A percentile compares a stretch with the other conserved stretches of the same genome.
Evolutionary conservation across 2,113 vertebrate genomes (phyloP).

Genomic region (Rhabdornis inornatus): DNA sequence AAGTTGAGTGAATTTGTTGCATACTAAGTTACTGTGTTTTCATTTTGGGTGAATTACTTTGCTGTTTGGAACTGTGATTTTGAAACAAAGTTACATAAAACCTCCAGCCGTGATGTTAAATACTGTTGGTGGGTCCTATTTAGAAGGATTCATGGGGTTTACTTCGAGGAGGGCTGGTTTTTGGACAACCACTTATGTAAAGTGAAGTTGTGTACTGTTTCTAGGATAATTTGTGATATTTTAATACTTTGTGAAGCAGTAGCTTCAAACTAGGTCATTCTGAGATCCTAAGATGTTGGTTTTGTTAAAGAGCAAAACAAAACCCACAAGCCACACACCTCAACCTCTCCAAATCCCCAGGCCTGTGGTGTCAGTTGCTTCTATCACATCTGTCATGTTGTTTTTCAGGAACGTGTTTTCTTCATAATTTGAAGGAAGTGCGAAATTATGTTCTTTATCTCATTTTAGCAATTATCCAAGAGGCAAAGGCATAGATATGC

Average conservation of each 20-base stretch:
- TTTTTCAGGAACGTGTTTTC: not conserved
- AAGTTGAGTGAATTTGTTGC: not conserved
- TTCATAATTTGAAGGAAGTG: not conserved
- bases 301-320: not conserved
- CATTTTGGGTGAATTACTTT: not conserved
- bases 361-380: constrained; percentile 22
- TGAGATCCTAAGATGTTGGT: not conserved
- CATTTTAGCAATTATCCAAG: not conserved
- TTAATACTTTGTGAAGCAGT: not conserved
- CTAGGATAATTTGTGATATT: not conserved
- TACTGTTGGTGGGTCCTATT: not conserved
- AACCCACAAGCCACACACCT: not conserved
- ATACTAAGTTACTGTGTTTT: not conserved
- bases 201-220: not conserved
- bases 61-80: not conserved
- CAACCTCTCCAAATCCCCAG: not conserved
- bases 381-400: not conserved
- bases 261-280: not conserved
- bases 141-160: not conserved
- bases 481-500: not conserved
- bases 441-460: not conserved
- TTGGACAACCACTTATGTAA: not conserved
- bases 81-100: not conserved
- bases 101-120: not conserved
- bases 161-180: not conserved